Evolutionary conservation across 2,797 vertebrate species (phyloP).

Genomic region (Hypotaenidia okinawae): DNA sequence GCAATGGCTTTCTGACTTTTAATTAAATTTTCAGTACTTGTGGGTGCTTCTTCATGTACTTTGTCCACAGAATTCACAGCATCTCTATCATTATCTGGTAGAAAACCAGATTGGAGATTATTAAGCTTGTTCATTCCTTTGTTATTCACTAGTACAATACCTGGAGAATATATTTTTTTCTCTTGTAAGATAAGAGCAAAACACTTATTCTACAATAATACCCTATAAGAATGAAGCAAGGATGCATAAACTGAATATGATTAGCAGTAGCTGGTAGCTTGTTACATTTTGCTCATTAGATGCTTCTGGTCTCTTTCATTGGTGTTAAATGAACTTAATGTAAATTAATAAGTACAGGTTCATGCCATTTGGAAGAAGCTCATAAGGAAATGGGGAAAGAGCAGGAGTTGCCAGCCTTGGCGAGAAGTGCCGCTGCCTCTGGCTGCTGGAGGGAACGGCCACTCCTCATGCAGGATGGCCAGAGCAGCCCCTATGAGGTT

Average conservation of each 20-base stretch:
- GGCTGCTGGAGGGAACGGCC: background rate
- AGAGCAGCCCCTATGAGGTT: background rate
- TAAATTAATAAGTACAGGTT: conserved; percentile 78
- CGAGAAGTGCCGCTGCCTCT: background rate
- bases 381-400: conserved; percentile 46
- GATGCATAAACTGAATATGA: conserved; percentile 74
- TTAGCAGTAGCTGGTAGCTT: conserved; percentile 72
- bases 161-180: conserved; percentile 68
- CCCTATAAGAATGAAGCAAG: conserved; percentile 71
- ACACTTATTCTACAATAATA: conserved; percentile 70
- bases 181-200: conserved; percentile 72
- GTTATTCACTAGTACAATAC: conserved; percentile 73
- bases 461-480: background rate
- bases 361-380: conserved; percentile 69
- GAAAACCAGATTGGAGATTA: conserved; percentile 78
- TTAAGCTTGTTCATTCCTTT: conserved; percentile 84
- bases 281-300: conserved; percentile 79
- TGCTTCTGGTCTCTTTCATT: conserved; percentile 78
- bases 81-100: conserved; percentile 77
- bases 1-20: conserved; percentile 90
- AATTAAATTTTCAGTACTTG: conserved; percentile 92
- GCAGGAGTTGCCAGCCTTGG: conserved; percentile 29
- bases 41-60: conserved; percentile 79
- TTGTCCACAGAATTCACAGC: conserved; percentile 76
- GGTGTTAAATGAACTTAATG: conserved; percentile 80